Percentiles rank a stretch among this genome's conserved stretches.
Conservation (phyloP, 2,888 invertebrate species). For the Yponomeuta plumbellus region DNA sequence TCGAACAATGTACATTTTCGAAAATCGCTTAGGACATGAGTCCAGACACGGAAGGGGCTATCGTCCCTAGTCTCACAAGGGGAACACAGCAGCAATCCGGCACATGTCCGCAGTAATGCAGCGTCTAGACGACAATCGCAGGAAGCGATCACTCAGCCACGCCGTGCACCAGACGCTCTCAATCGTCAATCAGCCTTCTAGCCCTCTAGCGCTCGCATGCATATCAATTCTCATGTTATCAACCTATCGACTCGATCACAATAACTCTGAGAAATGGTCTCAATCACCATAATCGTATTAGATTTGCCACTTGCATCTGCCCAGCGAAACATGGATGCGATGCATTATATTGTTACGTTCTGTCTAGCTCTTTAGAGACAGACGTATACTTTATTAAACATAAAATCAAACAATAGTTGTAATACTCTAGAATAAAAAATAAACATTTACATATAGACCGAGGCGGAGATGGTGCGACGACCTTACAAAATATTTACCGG, state of each 20-base stretch:
- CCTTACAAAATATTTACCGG: too few species aligned
- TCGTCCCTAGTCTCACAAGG: not conserved
- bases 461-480: too few species aligned
- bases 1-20: too few species aligned
- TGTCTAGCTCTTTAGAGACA: too few species aligned
- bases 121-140: conserved; percentile 27
- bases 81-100: not conserved
- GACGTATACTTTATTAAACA: too few species aligned
- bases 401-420: too few species aligned
- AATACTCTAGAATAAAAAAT: too few species aligned
- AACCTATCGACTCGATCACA: not conserved
- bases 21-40: not conserved
- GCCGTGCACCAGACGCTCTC: conserved; percentile 18
- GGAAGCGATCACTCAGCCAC: conserved; percentile 26
- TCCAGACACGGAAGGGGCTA: not conserved
- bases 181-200: conserved; percentile 13
- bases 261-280: not conserved
- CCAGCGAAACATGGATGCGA: too few species aligned
- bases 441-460: too few species aligned
- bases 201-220: not conserved
- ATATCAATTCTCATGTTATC: not conserved
- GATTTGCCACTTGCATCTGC: too few species aligned
- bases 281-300: too few species aligned
- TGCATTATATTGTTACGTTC: too few species aligned
- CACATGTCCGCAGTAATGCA: conserved; percentile 12